Conservation (phyloP, 1,140 invertebrate species). For the Tetragnatha versicolor region DNA sequence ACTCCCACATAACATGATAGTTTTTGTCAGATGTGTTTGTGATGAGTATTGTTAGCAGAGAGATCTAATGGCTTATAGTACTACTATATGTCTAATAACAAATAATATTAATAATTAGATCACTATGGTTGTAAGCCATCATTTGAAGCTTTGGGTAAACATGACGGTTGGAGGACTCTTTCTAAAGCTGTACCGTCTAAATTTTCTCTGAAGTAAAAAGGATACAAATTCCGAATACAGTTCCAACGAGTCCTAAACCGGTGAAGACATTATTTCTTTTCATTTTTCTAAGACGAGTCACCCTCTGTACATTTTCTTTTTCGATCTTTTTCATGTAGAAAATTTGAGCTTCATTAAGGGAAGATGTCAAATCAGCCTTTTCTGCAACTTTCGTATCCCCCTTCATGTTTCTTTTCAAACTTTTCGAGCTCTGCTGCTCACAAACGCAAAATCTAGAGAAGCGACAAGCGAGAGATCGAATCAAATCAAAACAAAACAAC, state of each 20-base stretch:
- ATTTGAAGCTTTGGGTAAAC: background rate
- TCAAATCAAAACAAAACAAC: too few species aligned
- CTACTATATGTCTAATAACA: too few species aligned
- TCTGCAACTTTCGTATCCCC: too few species aligned
- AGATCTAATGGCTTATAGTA: background rate
- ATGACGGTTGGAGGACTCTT: background rate
- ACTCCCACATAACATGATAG: too few species aligned
- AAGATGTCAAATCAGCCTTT: too few species aligned
- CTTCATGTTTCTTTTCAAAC: too few species aligned
- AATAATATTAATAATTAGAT: background rate
- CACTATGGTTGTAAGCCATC: background rate
- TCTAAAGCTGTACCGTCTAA: background rate
- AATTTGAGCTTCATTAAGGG: constrained; percentile 67
- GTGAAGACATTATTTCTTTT: constrained; percentile 73
- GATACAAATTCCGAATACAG: constrained; percentile 74
- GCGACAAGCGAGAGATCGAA: too few species aligned
- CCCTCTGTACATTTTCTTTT: constrained; percentile 73
- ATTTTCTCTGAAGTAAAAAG: background rate
- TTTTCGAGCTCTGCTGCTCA: too few species aligned
- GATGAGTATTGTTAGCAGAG: too few species aligned
- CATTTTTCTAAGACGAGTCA: constrained; percentile 70
- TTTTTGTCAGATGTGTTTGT: too few species aligned
- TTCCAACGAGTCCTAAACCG: constrained; percentile 69
- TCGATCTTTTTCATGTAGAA: constrained; percentile 82
- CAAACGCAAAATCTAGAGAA: too few species aligned